These are phyloP conservation scores for Corythoichthys haematopterus DNA, from an alignment of 2,113 vertebrate genomes.

Conservation along the genomic window DNA sequence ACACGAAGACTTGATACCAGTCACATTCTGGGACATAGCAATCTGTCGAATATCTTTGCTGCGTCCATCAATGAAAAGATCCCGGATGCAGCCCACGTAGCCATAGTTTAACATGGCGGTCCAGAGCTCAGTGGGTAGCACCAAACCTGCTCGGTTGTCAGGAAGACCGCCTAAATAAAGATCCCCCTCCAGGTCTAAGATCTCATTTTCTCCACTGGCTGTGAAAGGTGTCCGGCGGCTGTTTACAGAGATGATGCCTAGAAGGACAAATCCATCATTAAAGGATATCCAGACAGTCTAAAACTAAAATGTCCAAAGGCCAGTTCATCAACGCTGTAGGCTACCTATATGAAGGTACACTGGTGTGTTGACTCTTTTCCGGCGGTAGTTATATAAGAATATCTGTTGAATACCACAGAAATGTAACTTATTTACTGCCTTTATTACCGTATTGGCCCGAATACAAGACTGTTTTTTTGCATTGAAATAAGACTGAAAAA, in stretches of 20 bases:
- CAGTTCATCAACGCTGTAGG: not conserved
- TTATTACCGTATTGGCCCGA: too few relatives aligned
- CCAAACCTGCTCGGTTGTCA: slow-evolving; percentile 82
- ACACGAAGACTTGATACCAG: slow-evolving; percentile 87
- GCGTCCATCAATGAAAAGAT: slow-evolving; percentile 92
- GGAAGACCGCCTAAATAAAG: slow-evolving; percentile 94
- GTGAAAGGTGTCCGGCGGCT: slow-evolving; percentile 91
- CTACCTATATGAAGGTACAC: not conserved
- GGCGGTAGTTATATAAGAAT: not conserved
- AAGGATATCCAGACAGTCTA: not conserved
- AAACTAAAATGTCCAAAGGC: not conserved
- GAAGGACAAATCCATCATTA: slow-evolving; percentile 18
- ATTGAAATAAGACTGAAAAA: too few relatives aligned
- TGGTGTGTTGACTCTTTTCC: not conserved
- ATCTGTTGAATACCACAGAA: not conserved
- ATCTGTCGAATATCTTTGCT: slow-evolving; percentile 96
- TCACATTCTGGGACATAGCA: slow-evolving; percentile 83
- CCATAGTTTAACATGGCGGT: slow-evolving; percentile 97
- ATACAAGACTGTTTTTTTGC: too few relatives aligned
- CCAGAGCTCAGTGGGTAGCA: slow-evolving; percentile 95
- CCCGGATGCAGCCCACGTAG: slow-evolving; percentile 92
- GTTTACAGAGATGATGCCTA: slow-evolving; percentile 97
- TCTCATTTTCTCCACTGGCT: slow-evolving; percentile 93
- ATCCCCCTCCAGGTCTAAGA: slow-evolving; percentile 92
- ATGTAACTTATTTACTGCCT: not conserved